Conservation (phyloP, 2,888 invertebrate genomes). For the Griposia aprilina region DNA sequence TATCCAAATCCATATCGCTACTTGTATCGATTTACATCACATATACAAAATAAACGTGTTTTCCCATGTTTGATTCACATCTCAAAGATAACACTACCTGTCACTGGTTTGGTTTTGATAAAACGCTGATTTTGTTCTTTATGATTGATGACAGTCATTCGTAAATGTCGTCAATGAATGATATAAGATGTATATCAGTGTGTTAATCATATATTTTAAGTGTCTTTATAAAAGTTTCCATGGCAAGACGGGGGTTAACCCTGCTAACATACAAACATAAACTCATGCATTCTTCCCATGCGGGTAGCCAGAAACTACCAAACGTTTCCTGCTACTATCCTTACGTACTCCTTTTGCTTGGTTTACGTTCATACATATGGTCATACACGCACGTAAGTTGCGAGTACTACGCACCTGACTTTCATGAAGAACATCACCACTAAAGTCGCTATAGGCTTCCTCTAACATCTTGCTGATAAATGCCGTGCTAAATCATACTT, state of each 20-base stretch:
- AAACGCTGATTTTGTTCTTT: slow-evolving; percentile 29
- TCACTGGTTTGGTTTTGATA: slow-evolving; percentile 44
- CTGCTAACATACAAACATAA: too few relatives aligned
- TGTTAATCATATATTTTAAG: not conserved
- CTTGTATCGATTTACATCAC: slow-evolving; percentile 41
- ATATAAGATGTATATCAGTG: not conserved
- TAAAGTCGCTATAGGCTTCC: too few relatives aligned
- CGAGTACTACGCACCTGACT: too few relatives aligned
- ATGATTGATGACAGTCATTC: slow-evolving; percentile 52
- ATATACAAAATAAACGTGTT: slow-evolving; percentile 34
- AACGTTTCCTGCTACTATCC: too few relatives aligned
- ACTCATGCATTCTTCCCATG: too few relatives aligned
- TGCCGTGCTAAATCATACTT: not conserved
- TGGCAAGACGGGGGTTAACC: not conserved
- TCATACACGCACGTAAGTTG: too few relatives aligned
- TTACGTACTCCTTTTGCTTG: too few relatives aligned
- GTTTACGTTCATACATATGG: too few relatives aligned
- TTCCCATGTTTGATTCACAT: slow-evolving; percentile 45
- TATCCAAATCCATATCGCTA: slow-evolving; percentile 8
- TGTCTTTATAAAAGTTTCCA: not conserved
- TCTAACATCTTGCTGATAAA: not conserved
- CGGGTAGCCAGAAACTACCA: too few relatives aligned
- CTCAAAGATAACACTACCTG: slow-evolving; percentile 46
- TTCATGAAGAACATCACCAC: too few relatives aligned
- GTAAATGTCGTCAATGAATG: slow-evolving; percentile 23